Conservation (phyloP, 2,113 vertebrate genomes). For the Hypanus sabinus region DNA sequence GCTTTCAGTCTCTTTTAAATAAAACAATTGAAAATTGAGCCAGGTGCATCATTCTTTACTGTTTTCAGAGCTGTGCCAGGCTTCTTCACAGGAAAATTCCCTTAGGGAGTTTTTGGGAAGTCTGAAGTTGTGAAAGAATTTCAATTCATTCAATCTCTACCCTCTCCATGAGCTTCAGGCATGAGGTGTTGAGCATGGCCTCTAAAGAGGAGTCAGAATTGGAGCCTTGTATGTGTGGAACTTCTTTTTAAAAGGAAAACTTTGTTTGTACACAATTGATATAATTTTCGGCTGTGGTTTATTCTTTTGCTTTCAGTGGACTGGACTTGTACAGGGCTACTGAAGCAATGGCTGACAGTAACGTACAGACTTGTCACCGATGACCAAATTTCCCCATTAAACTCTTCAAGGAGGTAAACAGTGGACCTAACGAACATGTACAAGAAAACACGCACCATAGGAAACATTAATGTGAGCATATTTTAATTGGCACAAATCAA, state of each 20-base stretch:
- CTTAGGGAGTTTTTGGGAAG: background rate
- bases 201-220: background rate
- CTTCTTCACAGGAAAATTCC: background rate
- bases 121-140: background rate
- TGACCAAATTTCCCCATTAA: background rate
- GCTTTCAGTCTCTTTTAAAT: background rate
- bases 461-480: background rate
- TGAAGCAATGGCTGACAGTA: no score
- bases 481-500: background rate
- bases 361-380: no score
- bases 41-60: background rate
- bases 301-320: no score
- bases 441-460: background rate
- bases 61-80: background rate
- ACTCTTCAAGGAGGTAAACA: background rate
- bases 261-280: no score
- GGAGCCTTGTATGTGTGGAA: background rate
- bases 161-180: background rate
- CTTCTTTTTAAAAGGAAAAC: background rate
- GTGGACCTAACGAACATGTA: background rate
- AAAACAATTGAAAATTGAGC: background rate
- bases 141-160: background rate
- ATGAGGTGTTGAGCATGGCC: background rate
- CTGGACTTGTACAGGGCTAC: no score
- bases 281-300: no score